Percentiles rank a stretch among this genome's conserved stretches.
Evolutionary conservation across 2,888 invertebrate species (phyloP).

Genomic region (Antitype chi): DNA sequence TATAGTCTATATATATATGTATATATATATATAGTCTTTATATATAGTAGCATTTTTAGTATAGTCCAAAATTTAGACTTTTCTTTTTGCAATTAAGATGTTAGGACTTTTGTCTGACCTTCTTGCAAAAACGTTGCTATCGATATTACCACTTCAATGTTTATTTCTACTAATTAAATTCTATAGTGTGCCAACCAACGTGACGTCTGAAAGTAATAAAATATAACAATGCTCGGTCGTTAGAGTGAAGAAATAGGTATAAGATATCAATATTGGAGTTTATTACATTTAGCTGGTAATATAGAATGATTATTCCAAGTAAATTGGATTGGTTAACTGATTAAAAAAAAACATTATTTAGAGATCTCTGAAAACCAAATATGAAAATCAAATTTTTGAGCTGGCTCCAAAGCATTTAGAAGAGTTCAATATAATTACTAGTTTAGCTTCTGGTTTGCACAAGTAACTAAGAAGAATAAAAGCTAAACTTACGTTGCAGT

Average conservation of each 20-base stretch:
- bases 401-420: neutral
- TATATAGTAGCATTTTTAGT: neutral
- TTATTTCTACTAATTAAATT: conserved; percentile 20
- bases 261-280: neutral
- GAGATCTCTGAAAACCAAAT: too few relatives aligned
- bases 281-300: neutral
- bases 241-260: neutral
- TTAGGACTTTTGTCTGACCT: neutral
- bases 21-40: too few relatives aligned
- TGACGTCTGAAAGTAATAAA: conserved; percentile 26
- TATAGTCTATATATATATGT: too few relatives aligned
- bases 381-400: neutral
- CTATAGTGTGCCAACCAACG: neutral
- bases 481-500: too few relatives aligned
- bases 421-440: neutral
- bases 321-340: neutral
- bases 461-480: too few relatives aligned
- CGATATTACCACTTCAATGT: conserved; percentile 4
- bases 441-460: neutral
- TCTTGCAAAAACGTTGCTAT: neutral
- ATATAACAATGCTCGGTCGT: conserved; percentile 23
- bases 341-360: neutral
- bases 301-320: neutral
- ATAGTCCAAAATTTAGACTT: neutral
- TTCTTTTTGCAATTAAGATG: neutral